These are phyloP conservation scores for Tinea pellionella DNA, from an alignment of 2,888 invertebrate genomes.

Conservation along the genomic window DNA sequence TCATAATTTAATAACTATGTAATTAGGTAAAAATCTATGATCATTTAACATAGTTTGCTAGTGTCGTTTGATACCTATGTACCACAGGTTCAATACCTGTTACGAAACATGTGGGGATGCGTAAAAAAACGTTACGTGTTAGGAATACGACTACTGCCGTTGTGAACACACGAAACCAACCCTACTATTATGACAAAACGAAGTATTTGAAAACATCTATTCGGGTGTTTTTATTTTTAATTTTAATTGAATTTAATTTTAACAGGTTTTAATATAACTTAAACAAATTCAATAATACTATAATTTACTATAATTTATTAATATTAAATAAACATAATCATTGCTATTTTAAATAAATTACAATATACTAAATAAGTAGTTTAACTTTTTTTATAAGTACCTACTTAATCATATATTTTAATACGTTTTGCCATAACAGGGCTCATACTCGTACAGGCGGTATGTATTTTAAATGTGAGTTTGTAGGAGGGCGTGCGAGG, in stretches of 20 bases:
- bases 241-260: not conserved
- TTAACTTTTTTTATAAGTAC: not conserved
- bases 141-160: conserved; percentile 26
- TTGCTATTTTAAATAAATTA: not conserved
- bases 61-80: not conserved
- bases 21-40: not conserved
- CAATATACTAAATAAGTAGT: not conserved
- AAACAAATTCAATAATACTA: not conserved
- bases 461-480: conserved; percentile 28
- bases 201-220: not conserved
- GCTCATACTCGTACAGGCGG: conserved; percentile 9
- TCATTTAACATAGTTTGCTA: not conserved
- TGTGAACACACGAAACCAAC: not conserved
- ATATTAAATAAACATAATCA: not conserved
- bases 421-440: not conserved
- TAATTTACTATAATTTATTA: not conserved
- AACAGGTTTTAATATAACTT: no score
- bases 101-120: conserved; percentile 16
- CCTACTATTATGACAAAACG: not conserved
- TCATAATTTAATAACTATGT: no score
- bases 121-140: conserved; percentile 49
- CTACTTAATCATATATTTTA: not conserved
- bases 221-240: not conserved
- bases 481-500: conserved; percentile 29
- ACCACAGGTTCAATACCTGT: not conserved